Percentiles rank a stretch among this genome's conserved stretches.
These are phyloP conservation scores for Paratilapia polleni DNA, from an alignment of 2,113 vertebrate genomes.

Conservation along the genomic window DNA sequence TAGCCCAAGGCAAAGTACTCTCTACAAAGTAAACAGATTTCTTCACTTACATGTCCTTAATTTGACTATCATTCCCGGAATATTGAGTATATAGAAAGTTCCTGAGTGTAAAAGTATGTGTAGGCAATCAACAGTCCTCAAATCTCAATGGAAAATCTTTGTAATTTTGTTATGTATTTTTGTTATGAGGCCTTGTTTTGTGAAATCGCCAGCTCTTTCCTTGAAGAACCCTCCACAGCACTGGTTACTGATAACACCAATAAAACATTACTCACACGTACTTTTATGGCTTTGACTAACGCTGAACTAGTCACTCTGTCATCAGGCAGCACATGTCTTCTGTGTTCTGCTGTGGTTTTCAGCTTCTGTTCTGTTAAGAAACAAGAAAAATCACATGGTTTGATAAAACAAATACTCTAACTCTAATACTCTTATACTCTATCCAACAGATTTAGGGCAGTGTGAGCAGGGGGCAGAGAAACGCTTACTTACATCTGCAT, in stretches of 20 bases:
- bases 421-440: too few species aligned
- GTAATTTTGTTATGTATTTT: background rate
- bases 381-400: background rate
- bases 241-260: background rate
- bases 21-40: background rate
- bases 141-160: background rate
- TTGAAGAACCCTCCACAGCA: background rate
- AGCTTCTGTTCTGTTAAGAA: background rate
- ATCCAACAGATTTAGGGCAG: background rate
- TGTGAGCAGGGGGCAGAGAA: background rate
- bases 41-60: background rate
- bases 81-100: background rate
- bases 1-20: background rate
- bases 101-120: background rate
- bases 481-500: background rate
- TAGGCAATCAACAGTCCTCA: background rate
- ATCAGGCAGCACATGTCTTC: background rate
- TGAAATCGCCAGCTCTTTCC: background rate
- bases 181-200: background rate
- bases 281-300: slow-evolving; percentile 18
- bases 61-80: background rate
- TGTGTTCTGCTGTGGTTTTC: background rate
- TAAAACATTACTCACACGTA: slow-evolving; percentile 13
- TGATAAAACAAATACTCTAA: background rate
- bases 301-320: background rate